phyloP scores from a whole-genome alignment of 2,888 invertebrate species.

The Coecobrya sp. region DNA sequence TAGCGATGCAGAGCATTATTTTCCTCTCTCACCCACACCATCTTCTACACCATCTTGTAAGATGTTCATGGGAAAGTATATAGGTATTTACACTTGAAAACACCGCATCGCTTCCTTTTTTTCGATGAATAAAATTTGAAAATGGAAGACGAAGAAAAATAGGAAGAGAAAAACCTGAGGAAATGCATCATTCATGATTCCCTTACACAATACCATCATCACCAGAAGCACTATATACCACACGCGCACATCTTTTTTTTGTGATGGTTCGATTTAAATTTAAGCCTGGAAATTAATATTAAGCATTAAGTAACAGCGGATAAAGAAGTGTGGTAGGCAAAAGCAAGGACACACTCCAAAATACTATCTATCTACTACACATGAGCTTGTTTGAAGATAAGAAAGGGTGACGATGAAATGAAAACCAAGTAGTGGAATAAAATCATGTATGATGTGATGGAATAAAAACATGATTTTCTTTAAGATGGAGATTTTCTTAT shows the following conservation, averaged over 20 bases:
- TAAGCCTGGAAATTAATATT: conserved; percentile 35
- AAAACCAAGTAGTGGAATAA: neutral
- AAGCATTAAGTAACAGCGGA: neutral
- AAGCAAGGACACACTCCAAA: neutral
- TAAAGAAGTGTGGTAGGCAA: neutral
- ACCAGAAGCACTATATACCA: neutral
- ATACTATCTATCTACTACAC: too few relatives aligned
- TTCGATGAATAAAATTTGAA: conserved; percentile 42
- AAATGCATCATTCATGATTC: conserved; percentile 51
- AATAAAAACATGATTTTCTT: conserved; percentile 48
- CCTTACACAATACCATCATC: neutral
- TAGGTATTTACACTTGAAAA: neutral
- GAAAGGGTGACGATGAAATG: neutral
- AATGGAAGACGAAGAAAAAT: neutral
- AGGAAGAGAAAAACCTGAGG: neutral
- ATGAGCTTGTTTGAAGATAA: neutral
- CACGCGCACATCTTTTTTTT: neutral
- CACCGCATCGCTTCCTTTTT: neutral
- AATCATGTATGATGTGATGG: conserved; percentile 2
- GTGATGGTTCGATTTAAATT: conserved; percentile 8
- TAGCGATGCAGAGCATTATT: conserved; percentile 26
- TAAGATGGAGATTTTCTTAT: neutral
- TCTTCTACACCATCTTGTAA: neutral
- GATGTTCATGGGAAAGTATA: neutral
- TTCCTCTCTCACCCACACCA: neutral